Conservation (phyloP, 2,888 invertebrate species). For the Operophtera brumata region DNA sequence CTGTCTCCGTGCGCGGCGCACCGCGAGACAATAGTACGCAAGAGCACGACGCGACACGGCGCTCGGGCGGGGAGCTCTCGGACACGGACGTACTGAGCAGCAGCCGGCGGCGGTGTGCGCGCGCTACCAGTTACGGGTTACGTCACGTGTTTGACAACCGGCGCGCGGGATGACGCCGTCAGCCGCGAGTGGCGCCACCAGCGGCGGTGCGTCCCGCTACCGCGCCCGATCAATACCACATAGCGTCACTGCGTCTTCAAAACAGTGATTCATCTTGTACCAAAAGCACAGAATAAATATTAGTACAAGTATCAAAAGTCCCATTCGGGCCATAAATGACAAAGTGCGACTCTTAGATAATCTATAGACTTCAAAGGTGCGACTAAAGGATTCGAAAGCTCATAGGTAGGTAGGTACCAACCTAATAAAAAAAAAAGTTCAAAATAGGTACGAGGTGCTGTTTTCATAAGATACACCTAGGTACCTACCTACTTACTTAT, state of each 20-base stretch:
- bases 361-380: too few species aligned
- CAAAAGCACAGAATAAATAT: too few species aligned
- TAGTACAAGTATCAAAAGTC: too few species aligned
- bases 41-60: conserved; percentile 39
- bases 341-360: too few species aligned
- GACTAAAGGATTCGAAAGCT: too few species aligned
- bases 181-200: conserved; percentile 21
- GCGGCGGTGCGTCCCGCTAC: conserved; percentile 50
- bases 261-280: conserved; percentile 13
- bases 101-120: conserved; percentile 57
- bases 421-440: too few species aligned
- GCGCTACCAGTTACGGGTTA: conserved; percentile 21
- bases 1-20: conserved; percentile 53
- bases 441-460: too few species aligned
- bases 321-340: neutral
- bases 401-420: too few species aligned
- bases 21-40: conserved; percentile 48
- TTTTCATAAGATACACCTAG: too few species aligned
- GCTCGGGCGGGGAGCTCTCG: conserved; percentile 38
- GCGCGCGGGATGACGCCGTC: conserved; percentile 11
- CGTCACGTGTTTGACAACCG: conserved; percentile 33
- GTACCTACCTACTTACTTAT: too few species aligned
- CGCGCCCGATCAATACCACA: conserved; percentile 47
- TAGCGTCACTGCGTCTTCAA: conserved; percentile 9
- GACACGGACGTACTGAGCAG: conserved; percentile 62